Evolutionary conservation across 35 echinoderm and acorn worm genomes (phyloP), one percentile per base, ranked within the genome.

Genomic region (Diadema setosum): DNA sequence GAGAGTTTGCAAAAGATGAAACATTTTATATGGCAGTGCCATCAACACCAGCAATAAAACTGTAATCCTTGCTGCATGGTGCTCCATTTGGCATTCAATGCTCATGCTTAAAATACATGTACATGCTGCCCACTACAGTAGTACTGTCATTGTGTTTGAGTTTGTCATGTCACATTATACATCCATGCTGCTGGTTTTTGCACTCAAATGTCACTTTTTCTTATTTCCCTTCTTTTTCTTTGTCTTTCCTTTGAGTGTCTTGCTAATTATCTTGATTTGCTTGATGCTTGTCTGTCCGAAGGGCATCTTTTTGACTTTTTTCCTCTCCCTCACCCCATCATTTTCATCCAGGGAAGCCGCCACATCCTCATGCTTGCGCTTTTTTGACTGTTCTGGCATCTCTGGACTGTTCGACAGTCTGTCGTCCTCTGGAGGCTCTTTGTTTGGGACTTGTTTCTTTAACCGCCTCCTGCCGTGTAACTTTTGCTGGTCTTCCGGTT

Each of bases 251-350:
- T 87, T 87, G 27, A 49, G 36, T 4, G 27, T 45, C 75, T 87
- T 87, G 8, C 23, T 46, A 45, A 75, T 76, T 24, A 87, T 75
- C 85, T 87, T 87, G 65, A 87, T 48, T 30, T 65, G 85, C 16
- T 34, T 69, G 39, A 87, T 48, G 49, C 20, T 75, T 23, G 69
- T 39, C 23, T 61, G 37, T 35, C 32, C 26, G 44, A 39, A 87
- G 0, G 61, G 85, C 63, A 46, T 74, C 45, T 73, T 46, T 24
- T 31, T 45, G 8, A 42, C 75, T 29, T 75, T 87, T n/a, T 44
- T 48, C 58, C 44, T 45, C 63, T 76, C 75, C 27, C 40, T 78
- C 73, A 41, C 12, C 9, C n/a, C 14, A 78, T 78, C 39, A 20
- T 44, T 9, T 24, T 57, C 75, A 2, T 39, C 44, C 15, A 43